Conservation (phyloP, 2,113 vertebrate genomes). For the Sialia sialis region DNA sequence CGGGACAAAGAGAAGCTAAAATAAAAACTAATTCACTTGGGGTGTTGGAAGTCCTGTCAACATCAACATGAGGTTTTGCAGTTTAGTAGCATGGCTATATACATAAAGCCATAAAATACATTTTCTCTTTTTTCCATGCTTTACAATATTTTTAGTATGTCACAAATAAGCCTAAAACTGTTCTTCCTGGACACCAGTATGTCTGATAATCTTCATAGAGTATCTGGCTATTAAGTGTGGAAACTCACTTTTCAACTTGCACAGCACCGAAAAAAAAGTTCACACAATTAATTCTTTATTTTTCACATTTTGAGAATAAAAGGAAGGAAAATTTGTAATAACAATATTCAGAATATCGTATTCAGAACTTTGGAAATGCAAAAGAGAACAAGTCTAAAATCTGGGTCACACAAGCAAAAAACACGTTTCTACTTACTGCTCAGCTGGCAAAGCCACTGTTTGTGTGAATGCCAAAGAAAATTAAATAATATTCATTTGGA, state of each 20-base stretch:
- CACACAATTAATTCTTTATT: not conserved
- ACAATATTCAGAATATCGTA: not conserved
- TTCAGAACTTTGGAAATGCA: not conserved
- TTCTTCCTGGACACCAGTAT: not conserved
- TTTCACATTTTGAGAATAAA: not conserved
- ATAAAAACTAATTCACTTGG: not conserved
- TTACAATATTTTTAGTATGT: not conserved
- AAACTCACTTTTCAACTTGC: not conserved
- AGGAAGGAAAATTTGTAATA: not conserved
- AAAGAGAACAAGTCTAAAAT: not conserved
- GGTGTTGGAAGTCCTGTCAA: not conserved
- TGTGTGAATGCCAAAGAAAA: slow-evolving; percentile 30
- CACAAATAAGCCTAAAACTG: not conserved
- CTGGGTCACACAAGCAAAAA: not conserved
- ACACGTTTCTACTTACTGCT: not conserved
- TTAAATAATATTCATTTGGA: slow-evolving; percentile 47
- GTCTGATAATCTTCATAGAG: not conserved
- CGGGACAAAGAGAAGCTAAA: not conserved
- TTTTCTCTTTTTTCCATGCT: not conserved
- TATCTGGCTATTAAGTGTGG: not conserved
- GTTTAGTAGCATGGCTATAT: not conserved
- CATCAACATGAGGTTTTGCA: not conserved
- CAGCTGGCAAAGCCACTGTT: not conserved
- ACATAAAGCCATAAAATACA: not conserved
- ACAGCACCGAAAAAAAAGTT: not conserved